Evolutionary conservation across 2,888 invertebrate genomes (phyloP).

Genomic region (Zele albiditarsus): DNA sequence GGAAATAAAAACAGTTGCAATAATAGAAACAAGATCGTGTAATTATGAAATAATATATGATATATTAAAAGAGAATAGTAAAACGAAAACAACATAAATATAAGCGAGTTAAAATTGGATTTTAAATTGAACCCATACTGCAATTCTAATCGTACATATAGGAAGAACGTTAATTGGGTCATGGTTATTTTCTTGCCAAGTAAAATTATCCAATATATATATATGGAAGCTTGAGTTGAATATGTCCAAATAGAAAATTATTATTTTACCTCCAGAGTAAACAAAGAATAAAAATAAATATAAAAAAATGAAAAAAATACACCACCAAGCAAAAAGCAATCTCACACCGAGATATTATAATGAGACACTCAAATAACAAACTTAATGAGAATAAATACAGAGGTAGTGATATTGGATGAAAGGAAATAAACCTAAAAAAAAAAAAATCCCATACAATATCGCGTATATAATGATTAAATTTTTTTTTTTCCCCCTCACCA

Average conservation of each 20-base stretch:
- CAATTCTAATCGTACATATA: constrained; percentile 17
- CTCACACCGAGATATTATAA: constrained; percentile 20
- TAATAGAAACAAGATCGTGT: not conserved
- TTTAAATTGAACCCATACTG: constrained; percentile 12
- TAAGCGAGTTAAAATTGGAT: constrained; percentile 17
- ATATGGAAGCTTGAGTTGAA: constrained; percentile 15
- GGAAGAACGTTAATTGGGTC: constrained; percentile 31
- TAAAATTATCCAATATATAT: constrained; percentile 8
- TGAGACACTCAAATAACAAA: constrained; percentile 26
- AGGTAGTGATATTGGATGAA: not conserved
- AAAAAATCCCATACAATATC: not conserved
- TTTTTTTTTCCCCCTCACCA: not conserved
- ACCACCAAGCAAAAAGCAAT: constrained; percentile 9
- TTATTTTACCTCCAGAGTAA: constrained; percentile 18
- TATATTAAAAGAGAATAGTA: constrained; percentile 9
- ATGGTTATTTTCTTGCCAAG: constrained; percentile 19
- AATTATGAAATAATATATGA: constrained; percentile 11
- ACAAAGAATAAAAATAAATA: not conserved
- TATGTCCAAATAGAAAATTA: not conserved
- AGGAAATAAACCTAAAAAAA: not conserved
- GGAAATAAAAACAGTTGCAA: not conserved
- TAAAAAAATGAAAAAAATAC: constrained; percentile 1
- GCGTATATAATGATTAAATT: not conserved
- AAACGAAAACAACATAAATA: constrained; percentile 17
- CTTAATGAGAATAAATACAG: constrained; percentile 12